Conservation (phyloP, 2,113 vertebrate genomes). For the Thunnus maccoyii region DNA sequence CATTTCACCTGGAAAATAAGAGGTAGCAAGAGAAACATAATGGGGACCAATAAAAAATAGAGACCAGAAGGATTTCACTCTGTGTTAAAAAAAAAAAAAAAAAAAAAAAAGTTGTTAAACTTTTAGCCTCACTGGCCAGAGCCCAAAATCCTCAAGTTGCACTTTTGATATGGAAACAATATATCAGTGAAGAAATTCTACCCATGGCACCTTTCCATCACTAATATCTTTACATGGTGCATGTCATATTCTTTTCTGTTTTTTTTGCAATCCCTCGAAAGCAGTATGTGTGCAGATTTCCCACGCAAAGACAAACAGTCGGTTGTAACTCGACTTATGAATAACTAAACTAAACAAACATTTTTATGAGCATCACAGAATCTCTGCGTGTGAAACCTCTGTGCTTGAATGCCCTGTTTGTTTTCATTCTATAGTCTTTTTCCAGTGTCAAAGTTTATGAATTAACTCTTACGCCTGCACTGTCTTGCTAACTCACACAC, state of each 20-base stretch:
- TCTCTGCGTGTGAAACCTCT: constrained; percentile 78
- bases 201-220: constrained; percentile 51
- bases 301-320: constrained; percentile 80
- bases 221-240: constrained; percentile 50
- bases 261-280: constrained; percentile 79
- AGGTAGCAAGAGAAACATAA: not conserved
- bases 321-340: constrained; percentile 38
- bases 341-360: constrained; percentile 67
- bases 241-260: constrained; percentile 38
- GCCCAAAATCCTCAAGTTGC: constrained; percentile 5
- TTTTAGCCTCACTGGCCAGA: constrained; percentile 16
- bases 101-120: not conserved
- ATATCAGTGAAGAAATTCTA: constrained; percentile 31
- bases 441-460: constrained; percentile 62
- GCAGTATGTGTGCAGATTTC: constrained; percentile 81
- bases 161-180: constrained; percentile 35
- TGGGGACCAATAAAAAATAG: constrained; percentile 26
- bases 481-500: constrained; percentile 24
- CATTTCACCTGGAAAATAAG: constrained; percentile 3
- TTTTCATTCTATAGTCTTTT: constrained; percentile 74
- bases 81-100: not conserved
- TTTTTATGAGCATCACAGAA: constrained; percentile 29
- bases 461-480: constrained; percentile 31
- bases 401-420: constrained; percentile 62
- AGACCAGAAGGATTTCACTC: not conserved